Percentiles rank a stretch among this genome's conserved stretches.
Conservation (phyloP, 2,888 invertebrate species). For the Melanostoma scalare region DNA sequence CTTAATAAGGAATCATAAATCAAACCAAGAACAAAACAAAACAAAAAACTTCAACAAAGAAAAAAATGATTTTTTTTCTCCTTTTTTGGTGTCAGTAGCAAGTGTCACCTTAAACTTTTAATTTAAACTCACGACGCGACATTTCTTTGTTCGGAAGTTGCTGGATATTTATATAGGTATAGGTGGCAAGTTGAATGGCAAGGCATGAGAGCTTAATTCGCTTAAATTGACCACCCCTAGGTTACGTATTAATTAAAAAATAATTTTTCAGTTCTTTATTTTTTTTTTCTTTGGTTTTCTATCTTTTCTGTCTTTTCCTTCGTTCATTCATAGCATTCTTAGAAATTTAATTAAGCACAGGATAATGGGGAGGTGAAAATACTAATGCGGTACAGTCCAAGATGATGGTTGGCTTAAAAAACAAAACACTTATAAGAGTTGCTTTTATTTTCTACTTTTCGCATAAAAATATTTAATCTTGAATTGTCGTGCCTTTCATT, state of each 20-base stretch:
- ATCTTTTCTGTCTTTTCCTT: background rate
- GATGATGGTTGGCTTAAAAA: too few species aligned
- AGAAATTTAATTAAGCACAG: conserved; percentile 22
- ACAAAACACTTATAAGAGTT: too few species aligned
- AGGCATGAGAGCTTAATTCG: conserved; percentile 46
- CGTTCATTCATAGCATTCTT: conserved; percentile 4
- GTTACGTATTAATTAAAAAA: conserved; percentile 67
- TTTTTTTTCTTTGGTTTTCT: conserved; percentile 6
- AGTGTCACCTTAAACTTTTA: conserved; percentile 71
- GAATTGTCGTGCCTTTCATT: too few species aligned
- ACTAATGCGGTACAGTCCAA: too few species aligned
- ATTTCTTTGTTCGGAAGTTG: conserved; percentile 4
- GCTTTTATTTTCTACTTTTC: too few species aligned
- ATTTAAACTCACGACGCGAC: conserved; percentile 61
- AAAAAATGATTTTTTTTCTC: conserved; percentile 24
- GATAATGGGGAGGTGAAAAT: background rate
- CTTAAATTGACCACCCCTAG: conserved; percentile 64
- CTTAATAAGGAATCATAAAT: conserved; percentile 70
- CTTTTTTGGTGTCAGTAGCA: conserved; percentile 58
- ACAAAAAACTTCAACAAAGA: conserved; percentile 16
- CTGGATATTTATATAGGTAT: background rate
- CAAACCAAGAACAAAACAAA: conserved; percentile 55
- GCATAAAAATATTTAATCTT: too few species aligned
- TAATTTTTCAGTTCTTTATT: conserved; percentile 47
- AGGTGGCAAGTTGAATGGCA: conserved; percentile 24